Conservation (phyloP, 1,140 invertebrate species). For the Asbolus verrucosus region DNA sequence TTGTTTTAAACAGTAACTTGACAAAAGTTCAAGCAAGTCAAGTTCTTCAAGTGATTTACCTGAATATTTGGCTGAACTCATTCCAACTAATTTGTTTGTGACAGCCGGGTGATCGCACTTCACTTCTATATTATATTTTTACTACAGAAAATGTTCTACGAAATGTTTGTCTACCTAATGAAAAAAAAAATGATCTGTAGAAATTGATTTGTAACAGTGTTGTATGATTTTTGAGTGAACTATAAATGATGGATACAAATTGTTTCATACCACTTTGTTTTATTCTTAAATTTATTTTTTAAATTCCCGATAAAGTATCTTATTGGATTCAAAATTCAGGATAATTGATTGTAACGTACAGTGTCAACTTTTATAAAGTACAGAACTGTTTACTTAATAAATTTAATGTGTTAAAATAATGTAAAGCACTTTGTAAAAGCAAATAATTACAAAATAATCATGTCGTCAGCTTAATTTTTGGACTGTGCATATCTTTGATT, state of each 20-base stretch:
- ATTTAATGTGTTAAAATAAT: background rate
- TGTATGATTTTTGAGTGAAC: constrained; percentile 63
- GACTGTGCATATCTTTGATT: too few relatives aligned
- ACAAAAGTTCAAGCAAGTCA: constrained; percentile 13
- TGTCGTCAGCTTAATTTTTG: too few relatives aligned
- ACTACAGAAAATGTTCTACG: constrained; percentile 49
- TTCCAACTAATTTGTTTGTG: constrained; percentile 54
- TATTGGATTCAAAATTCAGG: background rate
- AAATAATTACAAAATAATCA: constrained; percentile 21
- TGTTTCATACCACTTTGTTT: constrained; percentile 60
- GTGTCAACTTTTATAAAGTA: constrained; percentile 4
- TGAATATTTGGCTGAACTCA: constrained; percentile 56
- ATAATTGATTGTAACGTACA: too few relatives aligned
- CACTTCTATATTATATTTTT: constrained; percentile 54
- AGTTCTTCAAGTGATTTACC: constrained; percentile 31
- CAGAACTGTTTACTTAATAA: constrained; percentile 16
- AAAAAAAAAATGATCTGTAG: constrained; percentile 52
- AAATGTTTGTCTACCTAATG: constrained; percentile 58
- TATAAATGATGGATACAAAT: constrained; percentile 64
- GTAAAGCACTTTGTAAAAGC: too few relatives aligned
- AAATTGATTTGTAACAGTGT: constrained; percentile 62
- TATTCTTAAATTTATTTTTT: constrained; percentile 50
- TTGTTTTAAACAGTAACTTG: background rate
- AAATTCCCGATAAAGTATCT: background rate
- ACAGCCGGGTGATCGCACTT: constrained; percentile 42